Conservation (phyloP, 92 coral and sea anemone species). For the Epizoanthus illoricatus region DNA sequence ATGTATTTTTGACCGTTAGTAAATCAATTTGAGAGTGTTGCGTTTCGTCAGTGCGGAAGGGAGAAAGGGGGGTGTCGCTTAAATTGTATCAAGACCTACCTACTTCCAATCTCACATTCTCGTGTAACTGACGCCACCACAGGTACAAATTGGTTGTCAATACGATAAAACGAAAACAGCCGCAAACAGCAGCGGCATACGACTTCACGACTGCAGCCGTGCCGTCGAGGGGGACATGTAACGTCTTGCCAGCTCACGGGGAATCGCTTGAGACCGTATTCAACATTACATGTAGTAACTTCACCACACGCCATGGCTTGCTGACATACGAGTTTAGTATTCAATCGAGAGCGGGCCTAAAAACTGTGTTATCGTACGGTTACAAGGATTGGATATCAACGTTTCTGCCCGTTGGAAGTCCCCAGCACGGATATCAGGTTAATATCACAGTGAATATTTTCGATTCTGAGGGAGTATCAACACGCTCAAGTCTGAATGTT, state of each 20-base stretch:
- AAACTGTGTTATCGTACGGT: constrained; percentile 33
- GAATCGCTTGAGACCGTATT: constrained; percentile 38
- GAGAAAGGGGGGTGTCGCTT: too few relatives aligned
- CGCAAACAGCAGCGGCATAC: background rate
- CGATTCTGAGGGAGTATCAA: constrained; percentile 34
- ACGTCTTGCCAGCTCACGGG: constrained; percentile 40
- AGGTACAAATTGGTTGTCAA: constrained; percentile 27
- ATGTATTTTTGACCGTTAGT: too few relatives aligned
- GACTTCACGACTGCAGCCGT: constrained; percentile 23
- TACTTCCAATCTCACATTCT: too few relatives aligned
- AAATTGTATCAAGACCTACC: too few relatives aligned
- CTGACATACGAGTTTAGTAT: constrained; percentile 40
- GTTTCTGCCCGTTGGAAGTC: constrained; percentile 36
- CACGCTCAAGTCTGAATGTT: background rate
- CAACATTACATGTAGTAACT: constrained; percentile 37
- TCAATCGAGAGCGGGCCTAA: constrained; percentile 39
- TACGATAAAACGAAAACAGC: constrained; percentile 3
- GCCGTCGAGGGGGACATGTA: constrained; percentile 39
- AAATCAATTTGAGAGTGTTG: too few relatives aligned
- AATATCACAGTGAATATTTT: constrained; percentile 2
- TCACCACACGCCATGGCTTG: constrained; percentile 16
- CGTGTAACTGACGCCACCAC: too few relatives aligned
- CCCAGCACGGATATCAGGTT: constrained; percentile 13
- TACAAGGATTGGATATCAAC: constrained; percentile 11
- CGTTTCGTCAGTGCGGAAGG: too few relatives aligned